These are phyloP conservation scores for Campoletis raptor DNA, from an alignment of 2,888 invertebrate species.

Conservation along the genomic window DNA sequence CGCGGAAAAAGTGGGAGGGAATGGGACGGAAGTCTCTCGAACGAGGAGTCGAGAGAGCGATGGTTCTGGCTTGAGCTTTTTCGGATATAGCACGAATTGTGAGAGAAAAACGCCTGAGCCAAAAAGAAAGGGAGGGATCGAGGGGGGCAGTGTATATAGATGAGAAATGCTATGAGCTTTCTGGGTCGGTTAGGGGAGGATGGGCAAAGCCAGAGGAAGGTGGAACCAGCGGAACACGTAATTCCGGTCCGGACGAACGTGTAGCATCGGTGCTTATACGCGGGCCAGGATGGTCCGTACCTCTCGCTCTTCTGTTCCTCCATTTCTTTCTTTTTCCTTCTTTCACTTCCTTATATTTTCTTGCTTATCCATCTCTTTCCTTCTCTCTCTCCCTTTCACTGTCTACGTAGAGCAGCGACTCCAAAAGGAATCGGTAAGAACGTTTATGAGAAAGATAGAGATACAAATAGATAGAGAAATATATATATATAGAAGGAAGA, in stretches of 20 bases:
- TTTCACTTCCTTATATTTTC: slow-evolving; percentile 1
- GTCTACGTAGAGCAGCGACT: slow-evolving; percentile 8
- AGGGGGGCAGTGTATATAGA: slow-evolving; percentile 23
- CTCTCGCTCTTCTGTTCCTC: slow-evolving; percentile 12
- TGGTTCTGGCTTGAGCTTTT: slow-evolving; percentile 48
- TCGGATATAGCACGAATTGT: slow-evolving; percentile 40
- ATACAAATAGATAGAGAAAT: slow-evolving; percentile 38
- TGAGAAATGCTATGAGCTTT: slow-evolving; percentile 55
- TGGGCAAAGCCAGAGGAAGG: slow-evolving; percentile 38
- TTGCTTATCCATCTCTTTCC: neutral
- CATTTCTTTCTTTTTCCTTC: neutral
- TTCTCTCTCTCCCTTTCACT: slow-evolving; percentile 1
- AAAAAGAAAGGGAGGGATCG: neutral
- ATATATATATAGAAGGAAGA: slow-evolving; percentile 14
- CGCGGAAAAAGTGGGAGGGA: slow-evolving; percentile 1
- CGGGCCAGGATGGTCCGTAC: slow-evolving; percentile 22
- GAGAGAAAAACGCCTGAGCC: slow-evolving; percentile 41
- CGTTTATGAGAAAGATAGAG: slow-evolving; percentile 42
- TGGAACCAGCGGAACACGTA: slow-evolving; percentile 61
- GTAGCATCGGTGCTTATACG: slow-evolving; percentile 48
- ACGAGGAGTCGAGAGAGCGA: slow-evolving; percentile 66
- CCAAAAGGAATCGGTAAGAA: slow-evolving; percentile 23
- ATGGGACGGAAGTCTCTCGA: slow-evolving; percentile 46
- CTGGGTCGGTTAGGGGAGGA: slow-evolving; percentile 35
- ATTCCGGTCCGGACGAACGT: slow-evolving; percentile 62